These are phyloP conservation scores for Drosophila tsacasi DNA, from an alignment of 1,140 invertebrate species.

Conservation along the genomic window DNA sequence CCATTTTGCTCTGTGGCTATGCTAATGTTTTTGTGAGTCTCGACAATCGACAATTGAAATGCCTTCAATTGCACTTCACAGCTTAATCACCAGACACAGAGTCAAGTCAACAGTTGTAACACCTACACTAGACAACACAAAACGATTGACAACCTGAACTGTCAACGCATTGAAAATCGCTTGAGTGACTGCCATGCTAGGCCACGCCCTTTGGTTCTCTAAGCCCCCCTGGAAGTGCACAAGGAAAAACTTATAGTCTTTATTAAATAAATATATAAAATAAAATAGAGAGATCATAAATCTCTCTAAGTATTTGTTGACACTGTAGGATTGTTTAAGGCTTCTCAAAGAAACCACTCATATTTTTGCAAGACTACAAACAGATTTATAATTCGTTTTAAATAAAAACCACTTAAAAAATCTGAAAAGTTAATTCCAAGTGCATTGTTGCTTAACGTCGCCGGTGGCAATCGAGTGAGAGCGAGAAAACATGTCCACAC, in stretches of 20 bases:
- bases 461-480: slow-evolving; percentile 61
- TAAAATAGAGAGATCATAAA: too few relatives aligned
- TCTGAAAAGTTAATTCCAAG: background rate
- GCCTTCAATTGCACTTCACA: slow-evolving; percentile 62
- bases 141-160: slow-evolving; percentile 76
- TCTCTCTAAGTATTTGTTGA: too few relatives aligned
- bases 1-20: slow-evolving; percentile 35
- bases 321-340: too few relatives aligned
- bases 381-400: background rate
- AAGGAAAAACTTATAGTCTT: too few relatives aligned
- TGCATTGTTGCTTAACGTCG: slow-evolving; percentile 24
- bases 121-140: slow-evolving; percentile 66
- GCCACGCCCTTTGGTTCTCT: slow-evolving; percentile 46
- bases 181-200: slow-evolving; percentile 60
- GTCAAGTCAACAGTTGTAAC: slow-evolving; percentile 57
- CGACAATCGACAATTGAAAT: slow-evolving; percentile 64
- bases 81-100: slow-evolving; percentile 62
- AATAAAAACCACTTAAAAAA: background rate
- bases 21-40: slow-evolving; percentile 48
- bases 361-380: background rate
- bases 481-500: slow-evolving; percentile 48
- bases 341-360: background rate
- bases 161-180: slow-evolving; percentile 75
- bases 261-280: too few relatives aligned
- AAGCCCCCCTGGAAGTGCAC: background rate